A percentile compares a stretch with the other conserved stretches of the same genome.
Conservation (phyloP, 2,797 vertebrate species). For the Xyrichtys novacula region DNA sequence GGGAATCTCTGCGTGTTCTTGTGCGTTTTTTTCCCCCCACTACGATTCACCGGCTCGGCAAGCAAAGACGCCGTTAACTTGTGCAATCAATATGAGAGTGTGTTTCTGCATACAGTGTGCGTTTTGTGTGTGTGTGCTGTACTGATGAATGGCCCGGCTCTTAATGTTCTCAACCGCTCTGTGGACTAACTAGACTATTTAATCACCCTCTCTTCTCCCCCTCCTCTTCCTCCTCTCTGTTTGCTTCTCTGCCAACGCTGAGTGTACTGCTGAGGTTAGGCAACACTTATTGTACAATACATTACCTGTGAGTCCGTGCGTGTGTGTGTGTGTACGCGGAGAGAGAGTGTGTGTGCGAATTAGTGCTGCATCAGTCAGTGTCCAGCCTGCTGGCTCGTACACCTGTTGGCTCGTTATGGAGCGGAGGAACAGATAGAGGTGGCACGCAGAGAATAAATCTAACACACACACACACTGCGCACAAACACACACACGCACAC, state of each 20-base stretch:
- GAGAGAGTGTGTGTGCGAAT: slow-evolving; percentile 13
- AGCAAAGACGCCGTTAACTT: slow-evolving; percentile 64
- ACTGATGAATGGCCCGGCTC: slow-evolving; percentile 70
- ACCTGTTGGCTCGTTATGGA: slow-evolving; percentile 71
- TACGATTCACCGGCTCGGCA: slow-evolving; percentile 48
- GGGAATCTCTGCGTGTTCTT: slow-evolving; percentile 3
- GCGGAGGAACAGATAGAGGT: slow-evolving; percentile 60
- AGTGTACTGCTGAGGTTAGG: slow-evolving; percentile 64
- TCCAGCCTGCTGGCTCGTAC: slow-evolving; percentile 68
- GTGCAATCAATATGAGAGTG: slow-evolving; percentile 60
- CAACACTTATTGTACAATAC: slow-evolving; percentile 66
- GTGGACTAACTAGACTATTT: slow-evolving; percentile 78
- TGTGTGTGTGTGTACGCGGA: slow-evolving; percentile 20
- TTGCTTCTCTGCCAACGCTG: slow-evolving; percentile 59
- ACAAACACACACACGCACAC: slow-evolving; percentile 41
- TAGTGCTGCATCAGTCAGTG: slow-evolving; percentile 71
- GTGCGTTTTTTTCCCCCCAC: slow-evolving; percentile 31
- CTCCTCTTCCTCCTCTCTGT: slow-evolving; percentile 41
- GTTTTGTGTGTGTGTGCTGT: slow-evolving; percentile 51
- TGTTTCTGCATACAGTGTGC: slow-evolving; percentile 23
- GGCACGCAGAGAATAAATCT: slow-evolving; percentile 53
- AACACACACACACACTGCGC: slow-evolving; percentile 49
- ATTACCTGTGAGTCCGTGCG: slow-evolving; percentile 38
- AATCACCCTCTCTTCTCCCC: slow-evolving; percentile 69
- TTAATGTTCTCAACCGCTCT: slow-evolving; percentile 76